Conservation (phyloP, 53 echinoderm and acorn worm genomes). For the Astropecten irregularis region DNA sequence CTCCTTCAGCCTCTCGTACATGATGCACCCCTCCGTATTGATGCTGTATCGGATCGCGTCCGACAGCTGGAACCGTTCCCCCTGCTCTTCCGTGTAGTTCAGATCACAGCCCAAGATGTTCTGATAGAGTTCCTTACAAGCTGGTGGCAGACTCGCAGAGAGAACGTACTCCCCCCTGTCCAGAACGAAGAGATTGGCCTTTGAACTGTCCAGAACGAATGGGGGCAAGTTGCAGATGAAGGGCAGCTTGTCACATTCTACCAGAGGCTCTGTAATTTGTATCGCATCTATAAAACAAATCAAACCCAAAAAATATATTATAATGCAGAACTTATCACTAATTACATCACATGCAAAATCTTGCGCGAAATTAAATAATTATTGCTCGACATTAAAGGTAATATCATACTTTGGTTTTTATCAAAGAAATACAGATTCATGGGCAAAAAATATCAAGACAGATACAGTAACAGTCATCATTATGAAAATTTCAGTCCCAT, state of each 20-base stretch:
- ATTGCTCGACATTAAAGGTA: too few relatives aligned
- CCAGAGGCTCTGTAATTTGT: constrained; percentile 13
- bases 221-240: constrained; percentile 45
- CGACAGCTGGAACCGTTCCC: constrained; percentile 12
- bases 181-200: constrained; percentile 45
- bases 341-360: too few relatives aligned
- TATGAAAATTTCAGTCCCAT: too few relatives aligned
- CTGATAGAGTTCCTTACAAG: constrained; percentile 47
- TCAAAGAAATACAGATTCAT: too few relatives aligned
- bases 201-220: constrained; percentile 45
- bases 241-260: constrained; percentile 46
- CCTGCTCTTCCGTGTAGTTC: background rate
- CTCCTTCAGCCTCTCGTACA: constrained; percentile 37
- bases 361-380: too few relatives aligned
- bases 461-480: too few relatives aligned
- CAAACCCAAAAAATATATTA: too few relatives aligned
- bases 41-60: constrained; percentile 65
- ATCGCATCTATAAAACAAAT: too few relatives aligned
- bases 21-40: too few relatives aligned
- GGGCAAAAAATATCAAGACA: too few relatives aligned
- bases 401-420: too few relatives aligned
- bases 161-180: constrained; percentile 40
- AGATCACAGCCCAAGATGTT: constrained; percentile 47
- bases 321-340: too few relatives aligned
- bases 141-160: constrained; percentile 55